phyloP scores from a whole-genome alignment of 1,140 invertebrate genomes.

The Solen grandis region DNA sequence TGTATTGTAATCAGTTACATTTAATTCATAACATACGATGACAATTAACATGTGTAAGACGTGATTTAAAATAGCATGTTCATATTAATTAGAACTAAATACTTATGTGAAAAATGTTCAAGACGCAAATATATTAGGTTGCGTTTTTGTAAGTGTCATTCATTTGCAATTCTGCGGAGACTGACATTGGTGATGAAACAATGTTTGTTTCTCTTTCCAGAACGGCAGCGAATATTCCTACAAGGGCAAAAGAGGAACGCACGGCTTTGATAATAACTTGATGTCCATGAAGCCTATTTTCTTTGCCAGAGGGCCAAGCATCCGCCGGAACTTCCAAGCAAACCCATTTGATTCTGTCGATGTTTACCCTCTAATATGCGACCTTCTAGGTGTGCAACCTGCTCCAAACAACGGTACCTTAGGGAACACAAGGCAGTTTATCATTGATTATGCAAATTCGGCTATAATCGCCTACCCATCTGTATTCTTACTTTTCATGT shows the following conservation, averaged over 20 bases:
- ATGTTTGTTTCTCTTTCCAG: conserved; percentile 8
- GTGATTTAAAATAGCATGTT: too few relatives aligned
- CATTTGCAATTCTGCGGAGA: too few relatives aligned
- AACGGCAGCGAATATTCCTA: not conserved
- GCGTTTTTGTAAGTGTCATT: too few relatives aligned
- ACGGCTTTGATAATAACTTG: conserved; percentile 86
- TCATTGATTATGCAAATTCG: not conserved
- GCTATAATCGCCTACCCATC: too few relatives aligned
- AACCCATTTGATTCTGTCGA: conserved; percentile 85
- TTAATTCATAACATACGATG: too few relatives aligned
- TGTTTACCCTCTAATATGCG: conserved; percentile 85
- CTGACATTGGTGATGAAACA: not conserved
- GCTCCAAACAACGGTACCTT: conserved; percentile 71
- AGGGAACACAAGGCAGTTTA: conserved; percentile 22
- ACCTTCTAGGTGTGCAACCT: conserved; percentile 80
- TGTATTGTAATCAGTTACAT: too few relatives aligned
- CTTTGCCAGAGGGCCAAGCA: conserved; percentile 85
- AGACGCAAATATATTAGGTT: too few relatives aligned
- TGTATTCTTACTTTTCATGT: too few relatives aligned
- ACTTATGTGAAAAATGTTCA: too few relatives aligned
- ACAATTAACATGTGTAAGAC: too few relatives aligned
- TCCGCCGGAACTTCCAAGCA: conserved; percentile 82
- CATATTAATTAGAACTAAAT: too few relatives aligned
- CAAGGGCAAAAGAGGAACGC: conserved; percentile 80
- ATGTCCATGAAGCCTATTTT: conserved; percentile 86